A percentile compares a stretch with the other conserved stretches of the same genome.
Conservation (phyloP, 2,888 invertebrate species). For the Mesoligia furuncula region DNA sequence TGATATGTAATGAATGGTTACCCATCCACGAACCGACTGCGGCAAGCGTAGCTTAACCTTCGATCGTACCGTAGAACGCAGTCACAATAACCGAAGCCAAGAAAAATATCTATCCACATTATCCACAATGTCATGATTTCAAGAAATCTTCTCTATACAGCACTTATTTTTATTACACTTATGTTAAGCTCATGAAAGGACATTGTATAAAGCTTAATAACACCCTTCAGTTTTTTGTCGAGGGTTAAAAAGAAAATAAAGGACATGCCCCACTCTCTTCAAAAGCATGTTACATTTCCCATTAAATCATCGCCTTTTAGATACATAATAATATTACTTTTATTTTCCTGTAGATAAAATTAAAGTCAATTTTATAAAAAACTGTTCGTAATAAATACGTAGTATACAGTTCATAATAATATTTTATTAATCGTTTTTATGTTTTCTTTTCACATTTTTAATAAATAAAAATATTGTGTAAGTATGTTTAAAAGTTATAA, state of each 20-base stretch:
- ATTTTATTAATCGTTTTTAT: conserved; percentile 37
- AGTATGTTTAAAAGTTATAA: conserved; percentile 13
- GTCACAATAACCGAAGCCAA: background rate
- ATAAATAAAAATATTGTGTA: conserved; percentile 17
- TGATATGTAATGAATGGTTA: too few relatives aligned
- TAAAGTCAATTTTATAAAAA: conserved; percentile 58
- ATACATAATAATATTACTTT: conserved; percentile 23
- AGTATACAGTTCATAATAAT: conserved; percentile 25
- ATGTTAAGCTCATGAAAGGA: conserved; percentile 25
- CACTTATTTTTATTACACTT: background rate
- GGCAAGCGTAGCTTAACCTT: too few relatives aligned
- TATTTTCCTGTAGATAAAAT: conserved; percentile 45
- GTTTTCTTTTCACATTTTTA: conserved; percentile 26
- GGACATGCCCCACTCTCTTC: conserved; percentile 15
- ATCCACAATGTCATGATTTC: background rate
- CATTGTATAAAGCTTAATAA: background rate
- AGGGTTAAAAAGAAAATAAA: conserved; percentile 1
- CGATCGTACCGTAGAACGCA: too few relatives aligned
- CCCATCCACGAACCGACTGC: too few relatives aligned
- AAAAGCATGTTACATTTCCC: conserved; percentile 30
- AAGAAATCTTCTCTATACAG: background rate
- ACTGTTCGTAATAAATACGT: conserved; percentile 24
- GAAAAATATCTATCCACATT: background rate
- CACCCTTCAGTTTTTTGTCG: too few relatives aligned
- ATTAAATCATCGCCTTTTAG: conserved; percentile 46